Evolutionary conservation across 2,113 vertebrate genomes (phyloP).

Genomic region (Petroica traversi): DNA sequence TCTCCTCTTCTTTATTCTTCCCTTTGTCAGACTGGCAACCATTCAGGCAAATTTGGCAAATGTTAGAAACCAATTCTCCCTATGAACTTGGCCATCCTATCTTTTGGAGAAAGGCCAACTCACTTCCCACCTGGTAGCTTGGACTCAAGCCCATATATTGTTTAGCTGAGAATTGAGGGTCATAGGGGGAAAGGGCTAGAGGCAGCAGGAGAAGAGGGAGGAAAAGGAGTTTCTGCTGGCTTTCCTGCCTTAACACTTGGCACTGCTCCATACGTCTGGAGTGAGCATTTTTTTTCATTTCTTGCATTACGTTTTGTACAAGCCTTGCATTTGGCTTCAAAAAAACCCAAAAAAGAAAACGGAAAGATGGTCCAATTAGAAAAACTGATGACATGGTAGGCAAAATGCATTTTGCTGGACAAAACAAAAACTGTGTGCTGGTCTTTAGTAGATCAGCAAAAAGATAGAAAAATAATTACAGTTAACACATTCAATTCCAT

Average conservation of each 20-base stretch:
- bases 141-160: background rate
- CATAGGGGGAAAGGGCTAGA: background rate
- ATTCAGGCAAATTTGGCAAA: background rate
- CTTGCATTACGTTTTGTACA: background rate
- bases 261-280: background rate
- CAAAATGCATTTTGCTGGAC: background rate
- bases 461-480: background rate
- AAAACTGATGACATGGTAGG: background rate
- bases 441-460: background rate
- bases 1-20: background rate
- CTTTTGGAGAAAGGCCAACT: background rate
- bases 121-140: background rate
- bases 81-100: background rate
- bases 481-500: background rate
- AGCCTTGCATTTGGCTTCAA: background rate
- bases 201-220: background rate
- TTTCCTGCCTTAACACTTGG: background rate
- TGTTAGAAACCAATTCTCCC: background rate
- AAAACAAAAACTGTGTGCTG: background rate
- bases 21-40: background rate
- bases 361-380: background rate
- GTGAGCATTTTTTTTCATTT: background rate
- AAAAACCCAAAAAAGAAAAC: rapidly evolving
- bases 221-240: background rate
- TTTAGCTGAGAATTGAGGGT: background rate